A percentile compares a stretch with the other conserved stretches of the same genome.
Conservation (phyloP, 1,140 invertebrate species). For the Protaetia brevitarsis region DNA sequence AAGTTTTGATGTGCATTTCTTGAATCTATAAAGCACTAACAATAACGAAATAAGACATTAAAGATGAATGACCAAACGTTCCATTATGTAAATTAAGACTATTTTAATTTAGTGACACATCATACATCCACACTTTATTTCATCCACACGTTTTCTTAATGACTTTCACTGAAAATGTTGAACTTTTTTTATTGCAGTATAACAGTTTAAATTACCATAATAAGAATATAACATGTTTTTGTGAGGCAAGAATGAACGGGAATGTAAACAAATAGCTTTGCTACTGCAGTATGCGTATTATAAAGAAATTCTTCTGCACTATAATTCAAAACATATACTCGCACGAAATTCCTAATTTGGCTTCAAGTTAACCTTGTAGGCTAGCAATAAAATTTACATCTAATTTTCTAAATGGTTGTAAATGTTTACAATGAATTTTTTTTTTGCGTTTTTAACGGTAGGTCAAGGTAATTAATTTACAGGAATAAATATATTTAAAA, state of each 20-base stretch:
- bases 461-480: background rate
- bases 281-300: background rate
- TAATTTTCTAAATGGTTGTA: background rate
- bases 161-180: background rate
- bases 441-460: background rate
- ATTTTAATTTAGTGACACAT: slow-evolving; percentile 13
- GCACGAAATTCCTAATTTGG: background rate
- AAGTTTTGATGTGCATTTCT: too few species aligned
- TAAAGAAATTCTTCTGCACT: background rate
- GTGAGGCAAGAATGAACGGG: background rate
- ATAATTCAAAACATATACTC: background rate
- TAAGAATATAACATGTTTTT: too few species aligned
- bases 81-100: background rate
- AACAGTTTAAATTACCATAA: background rate
- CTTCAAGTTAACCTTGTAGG: background rate
- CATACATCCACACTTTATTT: slow-evolving; percentile 10
- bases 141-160: slow-evolving; percentile 6
- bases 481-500: background rate
- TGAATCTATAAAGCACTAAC: too few species aligned
- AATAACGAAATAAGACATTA: too few species aligned
- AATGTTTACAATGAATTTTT: background rate
- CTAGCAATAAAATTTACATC: background rate
- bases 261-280: background rate
- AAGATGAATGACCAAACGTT: background rate
- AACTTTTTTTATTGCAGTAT: background rate